phyloP scores from a whole-genome alignment of 2,797 vertebrate genomes.

The Myripristis jacobus region DNA sequence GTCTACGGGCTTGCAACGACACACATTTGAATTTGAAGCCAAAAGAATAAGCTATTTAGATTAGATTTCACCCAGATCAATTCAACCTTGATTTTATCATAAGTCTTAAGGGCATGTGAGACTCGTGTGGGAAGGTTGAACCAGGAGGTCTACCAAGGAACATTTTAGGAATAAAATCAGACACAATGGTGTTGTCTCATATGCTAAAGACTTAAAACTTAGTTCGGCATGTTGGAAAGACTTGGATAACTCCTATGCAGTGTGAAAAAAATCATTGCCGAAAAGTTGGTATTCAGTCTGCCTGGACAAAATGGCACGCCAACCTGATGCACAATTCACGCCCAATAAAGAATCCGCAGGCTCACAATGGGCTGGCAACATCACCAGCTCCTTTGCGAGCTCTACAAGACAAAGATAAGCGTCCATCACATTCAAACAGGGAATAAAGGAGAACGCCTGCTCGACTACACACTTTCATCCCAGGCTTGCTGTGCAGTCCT shows the following conservation, averaged over 20 bases:
- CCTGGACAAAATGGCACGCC: constrained; percentile 1
- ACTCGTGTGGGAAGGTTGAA: constrained; percentile 27
- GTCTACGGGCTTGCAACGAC: constrained; percentile 58
- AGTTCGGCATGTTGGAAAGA: not conserved
- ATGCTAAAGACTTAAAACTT: not conserved
- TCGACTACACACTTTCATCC: constrained; percentile 72
- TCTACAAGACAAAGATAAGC: constrained; percentile 63
- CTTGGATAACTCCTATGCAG: not conserved
- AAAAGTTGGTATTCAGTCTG: constrained; percentile 15
- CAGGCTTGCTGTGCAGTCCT: constrained; percentile 71
- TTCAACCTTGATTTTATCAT: constrained; percentile 67
- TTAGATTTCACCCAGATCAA: constrained; percentile 68
- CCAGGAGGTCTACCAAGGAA: not conserved
- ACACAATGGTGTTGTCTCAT: not conserved
- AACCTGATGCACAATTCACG: constrained; percentile 15
- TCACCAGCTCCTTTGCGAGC: constrained; percentile 37
- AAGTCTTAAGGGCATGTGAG: constrained; percentile 34
- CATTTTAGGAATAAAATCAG: not conserved
- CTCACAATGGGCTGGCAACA: constrained; percentile 31
- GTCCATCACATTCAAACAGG: constrained; percentile 66
- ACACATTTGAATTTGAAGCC: constrained; percentile 66
- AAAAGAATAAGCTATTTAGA: constrained; percentile 62
- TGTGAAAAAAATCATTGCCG: not conserved
- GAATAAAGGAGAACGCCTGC: constrained; percentile 69
- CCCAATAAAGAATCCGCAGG: constrained; percentile 10